phyloP scores from a whole-genome alignment of 2,888 invertebrate species.

The Frankliniella intonsa region DNA sequence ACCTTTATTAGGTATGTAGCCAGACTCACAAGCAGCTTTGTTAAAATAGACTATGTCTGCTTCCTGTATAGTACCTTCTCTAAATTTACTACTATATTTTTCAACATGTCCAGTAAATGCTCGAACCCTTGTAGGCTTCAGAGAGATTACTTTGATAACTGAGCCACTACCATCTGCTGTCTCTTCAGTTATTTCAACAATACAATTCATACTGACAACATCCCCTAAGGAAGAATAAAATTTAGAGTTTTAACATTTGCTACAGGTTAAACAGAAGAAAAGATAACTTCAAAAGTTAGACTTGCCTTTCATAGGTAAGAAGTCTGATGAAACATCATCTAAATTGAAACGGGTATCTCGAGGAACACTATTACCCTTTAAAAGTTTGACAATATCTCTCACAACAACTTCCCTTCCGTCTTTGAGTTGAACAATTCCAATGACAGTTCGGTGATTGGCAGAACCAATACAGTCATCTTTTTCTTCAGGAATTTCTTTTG shows the following conservation, averaged over 20 bases:
- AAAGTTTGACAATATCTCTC: not conserved
- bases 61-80: constrained; percentile 55
- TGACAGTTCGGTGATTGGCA: not conserved
- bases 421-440: not conserved
- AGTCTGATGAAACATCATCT: not conserved
- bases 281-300: not conserved
- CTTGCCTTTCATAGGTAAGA: not conserved
- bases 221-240: not conserved
- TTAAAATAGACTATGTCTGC: constrained; percentile 54
- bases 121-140: constrained; percentile 49
- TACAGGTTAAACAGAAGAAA: not conserved
- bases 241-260: not conserved
- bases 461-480: not conserved
- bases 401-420: not conserved
- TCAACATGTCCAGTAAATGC: constrained; percentile 52
- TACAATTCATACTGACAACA: constrained; percentile 23
- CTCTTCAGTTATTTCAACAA: constrained; percentile 28
- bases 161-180: constrained; percentile 48
- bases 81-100: constrained; percentile 43
- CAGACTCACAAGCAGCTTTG: constrained; percentile 52
- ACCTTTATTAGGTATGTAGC: constrained; percentile 54
- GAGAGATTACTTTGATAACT: constrained; percentile 57
- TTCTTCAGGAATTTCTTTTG: not conserved
- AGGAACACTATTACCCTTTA: not conserved
- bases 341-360: not conserved